These are phyloP conservation scores for Vombatus ursinus DNA, from an alignment of 2,113 vertebrate genomes.

Conservation along the genomic window DNA sequence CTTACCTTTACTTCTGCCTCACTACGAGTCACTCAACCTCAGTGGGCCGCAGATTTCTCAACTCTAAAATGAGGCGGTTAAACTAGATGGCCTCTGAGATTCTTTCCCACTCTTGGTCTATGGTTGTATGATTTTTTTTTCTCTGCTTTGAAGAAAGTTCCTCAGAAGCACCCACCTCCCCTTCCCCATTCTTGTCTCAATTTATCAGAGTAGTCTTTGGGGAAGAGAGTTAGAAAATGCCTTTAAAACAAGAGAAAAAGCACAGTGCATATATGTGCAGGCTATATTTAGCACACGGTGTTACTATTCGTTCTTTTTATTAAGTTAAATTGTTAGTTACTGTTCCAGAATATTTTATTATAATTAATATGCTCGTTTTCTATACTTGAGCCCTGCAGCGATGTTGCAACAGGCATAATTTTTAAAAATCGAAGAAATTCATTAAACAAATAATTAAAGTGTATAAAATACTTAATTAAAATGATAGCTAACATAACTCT, in stretches of 20 bases:
- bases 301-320: slow-evolving; percentile 35
- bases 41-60: neutral
- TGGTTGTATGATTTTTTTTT: neutral
- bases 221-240: neutral
- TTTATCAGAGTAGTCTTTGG: neutral
- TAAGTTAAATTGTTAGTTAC: neutral
- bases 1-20: no score
- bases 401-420: slow-evolving; percentile 38
- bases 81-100: neutral
- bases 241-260: neutral
- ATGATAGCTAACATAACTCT: slow-evolving; percentile 53
- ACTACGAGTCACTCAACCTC: neutral
- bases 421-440: slow-evolving; percentile 52
- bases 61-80: neutral
- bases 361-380: slow-evolving; percentile 54
- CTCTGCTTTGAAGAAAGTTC: neutral
- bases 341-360: slow-evolving; percentile 46
- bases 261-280: neutral
- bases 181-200: neutral
- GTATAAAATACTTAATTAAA: slow-evolving; percentile 62
- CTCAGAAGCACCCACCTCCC: neutral
- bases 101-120: neutral
- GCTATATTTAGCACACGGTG: neutral
- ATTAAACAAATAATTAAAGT: slow-evolving; percentile 60
- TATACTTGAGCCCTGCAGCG: slow-evolving; percentile 5